Percentiles rank a stretch among this genome's conserved stretches.
Conservation (phyloP, 2,797 vertebrate species). For the Pangasius krempfi region DNA sequence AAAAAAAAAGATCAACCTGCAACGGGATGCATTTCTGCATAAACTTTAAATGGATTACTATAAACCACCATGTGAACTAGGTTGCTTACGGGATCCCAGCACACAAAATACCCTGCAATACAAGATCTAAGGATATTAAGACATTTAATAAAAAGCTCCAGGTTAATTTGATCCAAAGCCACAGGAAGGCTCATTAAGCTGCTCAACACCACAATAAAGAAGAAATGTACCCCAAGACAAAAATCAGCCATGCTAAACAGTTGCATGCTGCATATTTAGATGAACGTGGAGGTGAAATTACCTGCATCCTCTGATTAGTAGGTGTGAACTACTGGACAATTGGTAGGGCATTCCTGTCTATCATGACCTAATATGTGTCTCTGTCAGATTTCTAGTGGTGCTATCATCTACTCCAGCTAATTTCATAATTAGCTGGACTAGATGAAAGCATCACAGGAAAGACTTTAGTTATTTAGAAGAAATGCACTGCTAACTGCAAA, state of each 20-base stretch:
- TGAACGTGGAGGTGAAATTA: background rate
- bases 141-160: background rate
- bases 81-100: background rate
- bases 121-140: background rate
- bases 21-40: too few species aligned
- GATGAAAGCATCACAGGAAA: background rate
- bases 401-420: too few species aligned
- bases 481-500: background rate
- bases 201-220: background rate
- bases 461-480: slow-evolving; percentile 3
- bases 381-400: too few species aligned
- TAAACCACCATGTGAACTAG: background rate
- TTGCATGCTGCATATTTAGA: slow-evolving; percentile 41
- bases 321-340: background rate
- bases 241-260: slow-evolving; percentile 56
- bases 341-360: slow-evolving; percentile 5
- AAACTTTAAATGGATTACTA: background rate
- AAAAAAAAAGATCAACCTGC: background rate
- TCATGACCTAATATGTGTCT: background rate
- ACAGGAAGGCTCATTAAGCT: background rate
- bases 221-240: background rate
- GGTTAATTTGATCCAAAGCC: slow-evolving; percentile 22
- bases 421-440: background rate
- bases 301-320: background rate
- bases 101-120: background rate